Conservation (phyloP, 2,797 vertebrate species). For the Tadarida brasiliensis region DNA sequence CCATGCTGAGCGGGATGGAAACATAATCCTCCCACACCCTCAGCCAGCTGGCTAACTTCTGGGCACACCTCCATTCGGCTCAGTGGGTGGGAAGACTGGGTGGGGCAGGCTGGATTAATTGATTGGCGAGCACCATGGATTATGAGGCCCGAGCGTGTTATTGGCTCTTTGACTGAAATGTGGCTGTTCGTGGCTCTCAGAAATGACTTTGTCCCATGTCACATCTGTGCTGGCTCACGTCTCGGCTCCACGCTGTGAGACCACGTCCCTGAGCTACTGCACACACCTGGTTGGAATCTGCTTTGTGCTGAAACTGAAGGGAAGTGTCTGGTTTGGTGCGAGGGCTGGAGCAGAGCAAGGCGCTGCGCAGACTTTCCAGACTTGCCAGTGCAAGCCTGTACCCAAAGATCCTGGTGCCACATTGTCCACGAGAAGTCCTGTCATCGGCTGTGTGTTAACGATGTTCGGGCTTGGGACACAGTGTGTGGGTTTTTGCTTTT, state of each 20-base stretch:
- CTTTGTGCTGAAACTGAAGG: conserved; percentile 48
- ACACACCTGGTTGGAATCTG: conserved; percentile 37
- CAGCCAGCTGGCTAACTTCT: background rate
- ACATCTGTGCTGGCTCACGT: conserved; percentile 71
- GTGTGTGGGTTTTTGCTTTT: background rate
- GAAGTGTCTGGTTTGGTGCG: background rate
- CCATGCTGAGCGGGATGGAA: conserved; percentile 52
- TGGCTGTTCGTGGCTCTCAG: conserved; percentile 63
- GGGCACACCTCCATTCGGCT: conserved; percentile 62
- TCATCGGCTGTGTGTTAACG: background rate
- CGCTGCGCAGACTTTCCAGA: background rate
- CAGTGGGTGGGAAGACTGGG: conserved; percentile 43
- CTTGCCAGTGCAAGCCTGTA: too few species aligned
- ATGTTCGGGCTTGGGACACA: background rate
- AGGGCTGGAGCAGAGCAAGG: background rate
- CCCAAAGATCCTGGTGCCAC: background rate
- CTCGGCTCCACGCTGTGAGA: conserved; percentile 57
- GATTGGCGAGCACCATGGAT: conserved; percentile 62
- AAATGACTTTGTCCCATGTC: conserved; percentile 75
- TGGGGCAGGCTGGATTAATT: conserved; percentile 65
- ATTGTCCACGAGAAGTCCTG: background rate
- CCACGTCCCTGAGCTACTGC: background rate
- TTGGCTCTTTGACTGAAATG: conserved; percentile 57
- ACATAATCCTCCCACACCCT: accelerated
- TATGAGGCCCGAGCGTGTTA: conserved; percentile 38